A percentile compares a stretch with the other conserved stretches of the same genome.
Conservation (phyloP, 1,140 invertebrate genomes). For the Drosophila lowei region DNA sequence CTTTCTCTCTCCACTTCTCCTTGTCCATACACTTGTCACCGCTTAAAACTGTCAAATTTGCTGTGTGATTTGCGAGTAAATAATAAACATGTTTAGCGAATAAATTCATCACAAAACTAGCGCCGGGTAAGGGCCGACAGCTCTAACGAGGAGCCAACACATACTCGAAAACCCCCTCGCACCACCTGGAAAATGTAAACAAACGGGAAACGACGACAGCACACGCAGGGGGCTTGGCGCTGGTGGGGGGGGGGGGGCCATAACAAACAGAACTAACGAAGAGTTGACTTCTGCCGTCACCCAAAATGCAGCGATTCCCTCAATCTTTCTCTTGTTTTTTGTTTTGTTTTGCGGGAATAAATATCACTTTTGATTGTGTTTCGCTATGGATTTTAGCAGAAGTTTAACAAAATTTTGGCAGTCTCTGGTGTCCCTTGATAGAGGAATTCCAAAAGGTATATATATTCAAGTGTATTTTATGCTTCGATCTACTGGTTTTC, state of each 20-base stretch:
- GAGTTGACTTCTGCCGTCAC: slow-evolving; percentile 49
- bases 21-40: slow-evolving; percentile 39
- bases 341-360: background rate
- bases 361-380: slow-evolving; percentile 3
- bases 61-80: slow-evolving; percentile 78
- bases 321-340: background rate
- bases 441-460: too few relatives aligned
- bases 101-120: slow-evolving; percentile 79
- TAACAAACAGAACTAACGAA: slow-evolving; percentile 55
- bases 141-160: slow-evolving; percentile 65
- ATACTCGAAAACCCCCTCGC: slow-evolving; percentile 3
- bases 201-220: slow-evolving; percentile 58
- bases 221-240: slow-evolving; percentile 42
- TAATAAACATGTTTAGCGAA: slow-evolving; percentile 81
- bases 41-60: slow-evolving; percentile 78
- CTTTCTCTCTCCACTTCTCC: background rate
- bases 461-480: too few relatives aligned
- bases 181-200: slow-evolving; percentile 52
- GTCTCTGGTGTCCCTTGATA: too few relatives aligned
- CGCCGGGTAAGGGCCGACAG: slow-evolving; percentile 38
- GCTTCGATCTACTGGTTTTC: slow-evolving; percentile 5
- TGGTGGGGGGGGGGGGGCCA: background rate
- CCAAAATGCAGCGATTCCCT: slow-evolving; percentile 35
- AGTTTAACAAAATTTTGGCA: background rate
- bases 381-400: background rate